These are phyloP conservation scores for Pseudomugil tenellus DNA, from an alignment of 2,797 vertebrate species.

Conservation along the genomic window DNA sequence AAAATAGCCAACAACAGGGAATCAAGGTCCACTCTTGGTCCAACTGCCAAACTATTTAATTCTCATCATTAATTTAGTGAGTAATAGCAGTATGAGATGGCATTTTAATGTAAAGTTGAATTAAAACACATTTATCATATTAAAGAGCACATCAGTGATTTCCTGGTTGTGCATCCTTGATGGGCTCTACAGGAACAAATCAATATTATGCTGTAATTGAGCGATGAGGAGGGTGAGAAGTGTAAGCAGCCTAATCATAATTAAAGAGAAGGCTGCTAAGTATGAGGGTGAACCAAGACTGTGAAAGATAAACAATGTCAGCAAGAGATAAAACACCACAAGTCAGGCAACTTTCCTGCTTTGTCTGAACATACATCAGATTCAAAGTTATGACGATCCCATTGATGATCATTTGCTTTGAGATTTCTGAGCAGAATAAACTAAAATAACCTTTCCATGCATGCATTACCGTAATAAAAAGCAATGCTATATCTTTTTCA, in stretches of 20 bases:
- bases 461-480: too few species aligned
- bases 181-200: conserved; percentile 86
- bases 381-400: conserved; percentile 51
- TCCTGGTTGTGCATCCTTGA: conserved; percentile 84
- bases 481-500: too few species aligned
- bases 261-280: conserved; percentile 80
- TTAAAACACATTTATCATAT: conserved; percentile 89
- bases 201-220: conserved; percentile 88
- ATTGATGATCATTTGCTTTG: conserved; percentile 30
- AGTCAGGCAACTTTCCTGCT: conserved; percentile 54
- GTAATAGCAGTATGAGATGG: conserved; percentile 82
- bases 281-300: conserved; percentile 65
- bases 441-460: too few species aligned
- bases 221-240: conserved; percentile 85
- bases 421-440: neutral
- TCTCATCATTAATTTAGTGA: conserved; percentile 84
- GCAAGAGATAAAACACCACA: conserved; percentile 47
- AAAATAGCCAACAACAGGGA: conserved; percentile 75
- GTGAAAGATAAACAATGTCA: conserved; percentile 74
- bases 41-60: conserved; percentile 81
- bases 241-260: conserved; percentile 87
- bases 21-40: conserved; percentile 69
- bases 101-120: conserved; percentile 83
- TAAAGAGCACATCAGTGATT: conserved; percentile 83
- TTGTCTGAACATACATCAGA: conserved; percentile 73